Conservation (phyloP, 1,140 invertebrate species). For the Drosophila chauvacae region DNA sequence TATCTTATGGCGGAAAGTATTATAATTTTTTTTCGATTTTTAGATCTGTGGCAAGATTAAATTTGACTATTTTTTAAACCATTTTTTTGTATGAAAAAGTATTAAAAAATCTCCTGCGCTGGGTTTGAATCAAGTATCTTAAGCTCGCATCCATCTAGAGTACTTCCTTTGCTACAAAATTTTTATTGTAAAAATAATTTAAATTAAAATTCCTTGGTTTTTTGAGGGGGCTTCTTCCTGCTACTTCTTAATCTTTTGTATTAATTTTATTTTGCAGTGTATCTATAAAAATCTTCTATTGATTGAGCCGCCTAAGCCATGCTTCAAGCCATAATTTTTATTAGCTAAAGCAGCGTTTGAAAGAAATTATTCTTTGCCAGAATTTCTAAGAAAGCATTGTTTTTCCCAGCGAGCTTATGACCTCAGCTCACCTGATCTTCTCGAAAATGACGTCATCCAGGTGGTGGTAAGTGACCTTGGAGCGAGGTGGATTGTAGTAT, state of each 20-base stretch:
- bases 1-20: too few species aligned
- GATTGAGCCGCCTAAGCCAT: neutral
- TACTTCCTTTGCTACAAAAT: too few species aligned
- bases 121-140: too few species aligned
- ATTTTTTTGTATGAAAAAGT: too few species aligned
- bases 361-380: neutral
- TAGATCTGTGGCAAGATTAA: too few species aligned
- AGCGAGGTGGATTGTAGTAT: slow-evolving; percentile 5
- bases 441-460: slow-evolving; percentile 45
- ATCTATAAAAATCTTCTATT: neutral
- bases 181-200: too few species aligned
- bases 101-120: too few species aligned
- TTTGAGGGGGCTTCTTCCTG: too few species aligned
- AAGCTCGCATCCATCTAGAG: too few species aligned
- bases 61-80: too few species aligned
- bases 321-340: neutral
- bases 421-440: neutral
- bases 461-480: slow-evolving; percentile 54
- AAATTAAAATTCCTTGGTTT: too few species aligned
- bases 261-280: neutral
- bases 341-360: neutral
- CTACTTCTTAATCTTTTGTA: neutral
- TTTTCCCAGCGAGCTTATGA: slow-evolving; percentile 2
- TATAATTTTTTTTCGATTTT: too few species aligned
- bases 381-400: slow-evolving; percentile 29